These are phyloP conservation scores for Caenorhabditis drosophilae DNA, from an alignment of 2,888 invertebrate genomes.

Conservation along the genomic window DNA sequence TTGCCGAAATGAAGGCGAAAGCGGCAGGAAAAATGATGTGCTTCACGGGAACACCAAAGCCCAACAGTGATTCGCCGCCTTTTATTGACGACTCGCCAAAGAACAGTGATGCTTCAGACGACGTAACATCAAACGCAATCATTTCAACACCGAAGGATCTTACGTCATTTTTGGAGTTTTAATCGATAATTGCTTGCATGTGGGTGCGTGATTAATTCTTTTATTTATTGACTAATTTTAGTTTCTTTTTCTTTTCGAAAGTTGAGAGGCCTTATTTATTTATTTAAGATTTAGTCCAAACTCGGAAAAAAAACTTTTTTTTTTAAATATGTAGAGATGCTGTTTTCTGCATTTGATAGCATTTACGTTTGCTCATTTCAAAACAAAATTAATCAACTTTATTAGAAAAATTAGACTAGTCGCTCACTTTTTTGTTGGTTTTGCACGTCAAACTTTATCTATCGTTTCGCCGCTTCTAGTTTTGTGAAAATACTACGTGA, in stretches of 20 bases:
- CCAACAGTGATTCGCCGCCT: constrained; percentile 45
- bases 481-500: constrained; percentile 8
- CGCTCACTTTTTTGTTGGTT: too few species aligned
- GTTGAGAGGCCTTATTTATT: too few species aligned
- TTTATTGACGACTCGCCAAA: constrained; percentile 60
- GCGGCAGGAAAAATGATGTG: constrained; percentile 16
- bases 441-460: constrained; percentile 12
- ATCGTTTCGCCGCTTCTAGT: constrained; percentile 46
- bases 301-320: too few species aligned
- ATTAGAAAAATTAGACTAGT: too few species aligned
- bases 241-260: too few species aligned
- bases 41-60: constrained; percentile 9
- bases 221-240: too few species aligned
- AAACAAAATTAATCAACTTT: too few species aligned
- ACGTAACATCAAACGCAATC: not conserved
- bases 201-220: not conserved
- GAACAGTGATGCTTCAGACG: constrained; percentile 32
- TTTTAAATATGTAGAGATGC: too few species aligned
- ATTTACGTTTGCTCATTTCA: too few species aligned
- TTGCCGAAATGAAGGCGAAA: constrained; percentile 36
- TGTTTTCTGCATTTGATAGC: too few species aligned
- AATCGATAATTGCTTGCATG: too few species aligned
- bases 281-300: too few species aligned
- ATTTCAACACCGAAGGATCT: not conserved
- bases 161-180: not conserved